These are phyloP conservation scores for Tychaedon coryphoeus DNA, from an alignment of 2,113 vertebrate species.

Conservation along the genomic window DNA sequence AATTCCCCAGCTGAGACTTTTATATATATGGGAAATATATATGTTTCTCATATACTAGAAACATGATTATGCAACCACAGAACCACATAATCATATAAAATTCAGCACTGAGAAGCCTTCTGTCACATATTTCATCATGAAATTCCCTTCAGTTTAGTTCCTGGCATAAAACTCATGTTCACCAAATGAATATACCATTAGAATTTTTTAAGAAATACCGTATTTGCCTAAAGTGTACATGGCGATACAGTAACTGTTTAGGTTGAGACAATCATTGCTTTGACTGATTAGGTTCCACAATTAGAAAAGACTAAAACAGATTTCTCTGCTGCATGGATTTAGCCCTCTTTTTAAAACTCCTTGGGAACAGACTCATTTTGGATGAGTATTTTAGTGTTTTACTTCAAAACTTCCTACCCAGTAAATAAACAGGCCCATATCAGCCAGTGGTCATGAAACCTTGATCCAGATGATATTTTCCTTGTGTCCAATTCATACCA, in stretches of 20 bases:
- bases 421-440: background rate
- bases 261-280: background rate
- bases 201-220: background rate
- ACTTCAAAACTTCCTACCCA: background rate
- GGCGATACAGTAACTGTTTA: background rate
- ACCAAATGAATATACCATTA: background rate
- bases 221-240: background rate
- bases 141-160: slow-evolving; percentile 19
- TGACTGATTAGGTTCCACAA: background rate
- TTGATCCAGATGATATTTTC: background rate
- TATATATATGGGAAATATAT: slow-evolving; percentile 18
- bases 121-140: slow-evolving; percentile 9
- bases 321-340: background rate
- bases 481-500: background rate
- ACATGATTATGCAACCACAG: slow-evolving; percentile 24
- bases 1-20: slow-evolving; percentile 5
- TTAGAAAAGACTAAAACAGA: background rate
- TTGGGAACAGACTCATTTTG: background rate
- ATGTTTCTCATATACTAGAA: slow-evolving; percentile 16
- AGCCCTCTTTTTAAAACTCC: background rate
- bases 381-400: background rate
- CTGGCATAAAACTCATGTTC: slow-evolving; percentile 14
- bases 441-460: background rate
- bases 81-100: slow-evolving; percentile 7
- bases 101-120: slow-evolving; percentile 6